Percentiles rank a stretch among this genome's conserved stretches.
Conservation (phyloP, 2,113 vertebrate genomes). For the Oreochromis aureus region DNA sequence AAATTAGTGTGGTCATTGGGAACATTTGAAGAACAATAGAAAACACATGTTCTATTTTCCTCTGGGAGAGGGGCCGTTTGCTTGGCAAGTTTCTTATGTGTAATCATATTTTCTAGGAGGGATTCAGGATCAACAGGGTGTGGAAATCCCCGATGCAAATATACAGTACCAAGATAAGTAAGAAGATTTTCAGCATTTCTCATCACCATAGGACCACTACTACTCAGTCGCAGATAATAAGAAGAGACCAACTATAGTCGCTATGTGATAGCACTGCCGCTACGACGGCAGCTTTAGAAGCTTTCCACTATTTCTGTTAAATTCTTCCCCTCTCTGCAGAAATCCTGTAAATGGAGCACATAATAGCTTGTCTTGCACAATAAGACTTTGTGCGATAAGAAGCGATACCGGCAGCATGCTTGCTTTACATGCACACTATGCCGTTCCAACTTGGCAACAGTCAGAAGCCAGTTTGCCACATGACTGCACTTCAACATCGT, state of each 20-base stretch:
- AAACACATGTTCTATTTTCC: slow-evolving; percentile 52
- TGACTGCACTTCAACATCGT: slow-evolving; percentile 77
- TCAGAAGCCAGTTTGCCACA: slow-evolving; percentile 79
- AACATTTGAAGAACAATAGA: slow-evolving; percentile 36
- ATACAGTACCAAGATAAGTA: background rate
- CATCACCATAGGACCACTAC: background rate
- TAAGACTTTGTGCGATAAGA: slow-evolving; percentile 82
- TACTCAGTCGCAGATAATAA: slow-evolving; percentile 16
- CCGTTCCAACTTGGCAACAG: slow-evolving; percentile 69
- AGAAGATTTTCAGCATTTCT: background rate
- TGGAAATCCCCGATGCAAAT: background rate
- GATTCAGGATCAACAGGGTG: slow-evolving; percentile 7
- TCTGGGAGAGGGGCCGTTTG: background rate
- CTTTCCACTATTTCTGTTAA: slow-evolving; percentile 12
- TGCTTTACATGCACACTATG: slow-evolving; percentile 68
- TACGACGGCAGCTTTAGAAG: background rate
- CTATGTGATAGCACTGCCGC: background rate
- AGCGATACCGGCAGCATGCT: slow-evolving; percentile 76
- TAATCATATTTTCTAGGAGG: slow-evolving; percentile 21
- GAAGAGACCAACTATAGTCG: background rate
- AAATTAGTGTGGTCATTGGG: slow-evolving; percentile 21
- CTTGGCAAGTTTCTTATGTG: slow-evolving; percentile 20
- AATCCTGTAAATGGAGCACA: slow-evolving; percentile 48
- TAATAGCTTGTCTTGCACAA: slow-evolving; percentile 71
- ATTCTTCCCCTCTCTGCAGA: background rate